These are phyloP conservation scores for Donacobius atricapilla DNA, from an alignment of 2,113 vertebrate species.

Conservation along the genomic window DNA sequence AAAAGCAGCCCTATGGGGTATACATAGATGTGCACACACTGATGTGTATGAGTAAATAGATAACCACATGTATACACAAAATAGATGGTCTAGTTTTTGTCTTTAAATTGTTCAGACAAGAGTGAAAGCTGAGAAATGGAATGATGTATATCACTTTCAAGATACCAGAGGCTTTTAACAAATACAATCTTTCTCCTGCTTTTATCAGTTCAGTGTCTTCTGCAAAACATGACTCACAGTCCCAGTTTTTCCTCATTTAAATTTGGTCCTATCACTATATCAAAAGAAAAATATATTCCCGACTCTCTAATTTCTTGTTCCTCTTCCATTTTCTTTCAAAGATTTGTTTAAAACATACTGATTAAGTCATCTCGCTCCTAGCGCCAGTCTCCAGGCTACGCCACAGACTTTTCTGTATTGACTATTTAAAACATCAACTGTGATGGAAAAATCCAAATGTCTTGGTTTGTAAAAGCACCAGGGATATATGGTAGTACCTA, in stretches of 20 bases:
- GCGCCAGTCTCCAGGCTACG: not conserved
- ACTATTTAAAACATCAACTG: not conserved
- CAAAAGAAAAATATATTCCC: not conserved
- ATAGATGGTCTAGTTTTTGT: slow-evolving; percentile 3
- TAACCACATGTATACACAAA: not conserved
- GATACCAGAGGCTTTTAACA: slow-evolving; percentile 31
- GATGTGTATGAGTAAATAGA: not conserved
- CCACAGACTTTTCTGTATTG: not conserved
- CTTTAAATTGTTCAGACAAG: slow-evolving; percentile 6
- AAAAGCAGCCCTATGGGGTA: not conserved
- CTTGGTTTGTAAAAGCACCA: not conserved
- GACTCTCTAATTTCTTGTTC: not conserved
- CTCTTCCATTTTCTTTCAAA: not conserved
- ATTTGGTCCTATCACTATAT: not conserved
- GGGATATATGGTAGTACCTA: not conserved
- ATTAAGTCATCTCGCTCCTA: not conserved
- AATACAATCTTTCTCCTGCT: slow-evolving; percentile 1
- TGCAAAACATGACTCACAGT: not conserved
- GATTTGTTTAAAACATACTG: not conserved
- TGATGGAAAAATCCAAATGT: not conserved
- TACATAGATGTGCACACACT: not conserved
- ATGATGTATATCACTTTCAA: slow-evolving; percentile 18
- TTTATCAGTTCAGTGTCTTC: slow-evolving; percentile 19
- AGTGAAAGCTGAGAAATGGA: slow-evolving; percentile 31
- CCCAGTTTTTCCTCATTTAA: not conserved